Evolutionary conservation across 2,888 invertebrate species (phyloP), one percentile per base, ranked within the genome.

Genomic region (Limenitis camilla): DNA sequence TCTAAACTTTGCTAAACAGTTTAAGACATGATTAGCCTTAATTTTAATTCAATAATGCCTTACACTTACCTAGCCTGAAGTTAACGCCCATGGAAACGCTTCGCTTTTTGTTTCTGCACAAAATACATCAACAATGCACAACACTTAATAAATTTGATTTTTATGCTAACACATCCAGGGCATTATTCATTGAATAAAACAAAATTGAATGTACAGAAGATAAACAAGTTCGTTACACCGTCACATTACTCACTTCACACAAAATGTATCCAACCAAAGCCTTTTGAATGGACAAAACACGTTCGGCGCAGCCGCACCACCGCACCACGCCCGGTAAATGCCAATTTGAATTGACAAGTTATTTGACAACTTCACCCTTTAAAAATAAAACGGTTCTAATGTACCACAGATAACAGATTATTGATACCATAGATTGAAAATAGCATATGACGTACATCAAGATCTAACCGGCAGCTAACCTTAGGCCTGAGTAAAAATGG

Each of bases 41-140:
- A 67, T 76, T 75, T 74, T 80, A 81, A 84, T 84, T 81, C 69
- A 84, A 84, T 83, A 83, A 78, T 72, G 79, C 74, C 65, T 69
- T 74, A 73, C 68, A 74, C 72, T 63, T 68, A 71, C 68, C 68
- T 81, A 78, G 81, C 81, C 81, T 79, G 81, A 76, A 79, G 85
- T 80, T 76, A 79, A 84, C 86, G 86, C 86, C 86, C 86, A 85
- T 85, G 73, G 73, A 83, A 74, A 73, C 71, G 67, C 64, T 67
- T 69, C 66, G 61, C 62, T 74, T 69, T 68, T 62, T 58, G 55
- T 61, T 66, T 64, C 52, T 57, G 59, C 50, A 61, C 60, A 61
- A 63, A 69, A 55, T 39, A 62, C 64, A 71, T 69, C 64, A 63
- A 60, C 62, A 55, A 61, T 55, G 61, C 63, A 47, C 32, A 48